Conservation (phyloP, 2,888 invertebrate species). For the Nymphalis urticae region DNA sequence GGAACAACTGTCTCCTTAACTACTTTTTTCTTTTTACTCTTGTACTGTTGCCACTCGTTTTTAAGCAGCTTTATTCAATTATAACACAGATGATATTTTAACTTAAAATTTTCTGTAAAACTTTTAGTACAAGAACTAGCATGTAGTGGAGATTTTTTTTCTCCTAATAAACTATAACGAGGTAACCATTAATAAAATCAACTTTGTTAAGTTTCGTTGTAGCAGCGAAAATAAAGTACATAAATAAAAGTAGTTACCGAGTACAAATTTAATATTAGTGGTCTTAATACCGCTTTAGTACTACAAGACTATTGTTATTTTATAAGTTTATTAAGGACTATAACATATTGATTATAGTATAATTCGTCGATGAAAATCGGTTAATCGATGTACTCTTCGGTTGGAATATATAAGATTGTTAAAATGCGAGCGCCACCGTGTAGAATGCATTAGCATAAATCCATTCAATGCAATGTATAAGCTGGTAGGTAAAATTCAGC, state of each 20-base stretch:
- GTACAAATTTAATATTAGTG: too few species aligned
- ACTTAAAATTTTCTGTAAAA: not conserved
- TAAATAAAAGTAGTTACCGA: too few species aligned
- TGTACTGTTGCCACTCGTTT: constrained; percentile 40
- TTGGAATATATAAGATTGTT: constrained; percentile 3
- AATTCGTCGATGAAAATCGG: not conserved
- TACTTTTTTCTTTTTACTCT: constrained; percentile 44
- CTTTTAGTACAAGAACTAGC: too few species aligned
- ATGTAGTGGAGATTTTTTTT: too few species aligned
- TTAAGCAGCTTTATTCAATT: constrained; percentile 20
- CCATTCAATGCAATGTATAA: constrained; percentile 64
- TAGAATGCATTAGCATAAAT: constrained; percentile 58
- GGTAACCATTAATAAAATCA: too few species aligned
- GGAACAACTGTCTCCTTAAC: constrained; percentile 49
- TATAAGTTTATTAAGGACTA: not conserved
- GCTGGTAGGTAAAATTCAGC: constrained; percentile 60
- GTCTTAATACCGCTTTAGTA: too few species aligned
- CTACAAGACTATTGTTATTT: too few species aligned
- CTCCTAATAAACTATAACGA: too few species aligned
- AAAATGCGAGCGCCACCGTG: constrained; percentile 42
- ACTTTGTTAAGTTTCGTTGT: too few species aligned
- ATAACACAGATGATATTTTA: constrained; percentile 12
- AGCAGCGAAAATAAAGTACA: too few species aligned
- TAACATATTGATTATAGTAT: not conserved
- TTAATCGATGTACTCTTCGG: not conserved